These are phyloP conservation scores for Torymus aiolomorphi DNA, from an alignment of 2,888 invertebrate genomes.

Conservation along the genomic window DNA sequence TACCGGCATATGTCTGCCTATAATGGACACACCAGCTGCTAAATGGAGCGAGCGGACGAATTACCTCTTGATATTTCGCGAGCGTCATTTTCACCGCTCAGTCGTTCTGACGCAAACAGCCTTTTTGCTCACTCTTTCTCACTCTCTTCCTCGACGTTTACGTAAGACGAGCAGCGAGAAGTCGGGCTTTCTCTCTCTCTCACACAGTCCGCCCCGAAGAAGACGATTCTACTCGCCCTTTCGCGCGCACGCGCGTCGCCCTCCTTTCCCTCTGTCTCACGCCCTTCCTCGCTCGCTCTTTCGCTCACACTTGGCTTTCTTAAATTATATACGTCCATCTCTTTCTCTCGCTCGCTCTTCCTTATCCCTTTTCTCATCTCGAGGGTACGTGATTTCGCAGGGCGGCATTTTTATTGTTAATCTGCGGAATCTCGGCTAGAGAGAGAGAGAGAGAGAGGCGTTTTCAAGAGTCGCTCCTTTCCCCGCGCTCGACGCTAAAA, in stretches of 20 bases:
- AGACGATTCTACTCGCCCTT: no score
- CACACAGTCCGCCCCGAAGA: no score
- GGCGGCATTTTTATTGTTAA: constrained; percentile 37
- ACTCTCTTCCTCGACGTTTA: not conserved
- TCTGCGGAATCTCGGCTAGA: constrained; percentile 15
- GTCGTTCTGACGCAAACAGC: not conserved
- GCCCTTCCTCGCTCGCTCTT: not conserved
- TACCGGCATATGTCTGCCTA: no score
- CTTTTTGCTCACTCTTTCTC: not conserved
- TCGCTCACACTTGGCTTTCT: no score
- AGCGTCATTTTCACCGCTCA: not conserved
- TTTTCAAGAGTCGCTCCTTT: no score
- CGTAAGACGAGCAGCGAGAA: no score
- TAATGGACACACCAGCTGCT: no score
- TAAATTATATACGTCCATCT: no score
- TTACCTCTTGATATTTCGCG: not conserved
- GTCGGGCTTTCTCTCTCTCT: no score
- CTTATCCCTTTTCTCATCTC: constrained; percentile 29
- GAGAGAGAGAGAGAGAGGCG: not conserved
- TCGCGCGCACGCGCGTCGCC: no score
- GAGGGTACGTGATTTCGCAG: constrained; percentile 18
- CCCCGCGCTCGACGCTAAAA: no score
- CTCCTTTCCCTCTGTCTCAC: not conserved
- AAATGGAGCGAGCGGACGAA: not conserved
- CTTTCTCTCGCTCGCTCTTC: not conserved